Base-by-base conservation (phyloP, 2,113 vertebrate species). In the Oncorhynchus clarkii region DNA sequence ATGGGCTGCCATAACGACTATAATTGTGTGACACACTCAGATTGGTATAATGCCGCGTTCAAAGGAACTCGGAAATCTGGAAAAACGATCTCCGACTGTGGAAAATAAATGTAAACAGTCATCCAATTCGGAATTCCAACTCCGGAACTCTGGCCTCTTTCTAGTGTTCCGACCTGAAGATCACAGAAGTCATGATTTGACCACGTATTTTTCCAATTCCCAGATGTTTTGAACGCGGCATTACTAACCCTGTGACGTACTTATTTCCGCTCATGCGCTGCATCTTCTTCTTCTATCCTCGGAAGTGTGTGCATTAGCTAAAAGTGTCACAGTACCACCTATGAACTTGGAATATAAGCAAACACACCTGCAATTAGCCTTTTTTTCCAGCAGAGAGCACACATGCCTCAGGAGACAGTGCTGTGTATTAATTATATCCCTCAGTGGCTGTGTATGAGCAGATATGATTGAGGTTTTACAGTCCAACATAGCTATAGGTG, bases 1-100 rank as follows among this genome's bases (percentile, higher is more conserved):
- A 73, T 95, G 95, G 34, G 96, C 96, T 82, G 97, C 96, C 97
- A 98, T 98, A 0, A n/a, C 45, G 22, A 18, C 51, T 54, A 54
- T 16, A 39, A 20, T 20, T 27, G 29, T 39, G 18, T 68, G 31
- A 45, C 39, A 11, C 39, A 45, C 39, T 45, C 39, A 45, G 39
- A 11, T 11, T 8, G 0, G 2, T 11, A 12, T 45, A 45, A 11
- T 45, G 39, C 9, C 39, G 9, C 39, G 9, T 11, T 45, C 39
- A 11, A 3, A 45, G 9, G 2, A 9, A 45, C 9, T 45, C 2
- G 39, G 39, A 11, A 45, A 11, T 45, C 39, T 45, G 39, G 39
- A 11, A 11, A 45, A 45, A 45, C 9, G 39, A 45, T 9, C 8
- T 45, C 9, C 39, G 39, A 45, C 9, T 11, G 39, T 45, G 2